Evolutionary conservation across 2,797 vertebrate genomes (phyloP), one percentile per base, ranked within the genome.

Genomic region (Cryptoprocta ferox): DNA sequence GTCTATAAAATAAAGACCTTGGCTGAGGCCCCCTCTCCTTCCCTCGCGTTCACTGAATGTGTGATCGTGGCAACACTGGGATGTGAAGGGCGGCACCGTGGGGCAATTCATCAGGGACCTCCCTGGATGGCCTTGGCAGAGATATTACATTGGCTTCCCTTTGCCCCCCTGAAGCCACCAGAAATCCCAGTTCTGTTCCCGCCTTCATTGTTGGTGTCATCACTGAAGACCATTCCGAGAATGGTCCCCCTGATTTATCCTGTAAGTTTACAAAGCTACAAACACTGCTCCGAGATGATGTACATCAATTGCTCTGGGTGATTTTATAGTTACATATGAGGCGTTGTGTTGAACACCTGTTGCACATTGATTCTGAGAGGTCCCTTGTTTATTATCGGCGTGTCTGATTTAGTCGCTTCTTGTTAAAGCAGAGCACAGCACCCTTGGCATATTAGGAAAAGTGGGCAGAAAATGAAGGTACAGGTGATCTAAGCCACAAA

Each of bases 1-100:
- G 68, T 82, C 59, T 63, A 35, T 83, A 75, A 96, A 88, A 85
- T 68, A 59, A 94, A 93, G 73, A 66, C n/a, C 48, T 91, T 63
- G 89, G 45, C 15, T 1, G 53, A 61, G 53, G 70, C 61, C 75
- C 3, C 11, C 0, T 71, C 32, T 45, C 48, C 6, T 26, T 18
- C 26, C 19, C 15, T 76, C 15, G 0, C 65, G 68, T 39, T 84
- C 35, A 10, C 14, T 28, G 45, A 76, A 45, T 35, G 71, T 50
- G 39, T 53, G 37, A 37, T 1, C 9, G 32, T 14, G 18, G 13
- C 28, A 13, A 26, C 61, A 30, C 39, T 19, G 93, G 50, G 35
- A 30, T 70, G 39, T 91, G 68, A 45, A 21, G 19, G 14, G 32
- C 3, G 1, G 50, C n/a, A 61, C 37, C 68, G n/a, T 9, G 0